A percentile compares a stretch with the other conserved stretches of the same genome.
Evolutionary conservation across 2,797 vertebrate species (phyloP).

Genomic region (Urocyon cinereoargenteus): DNA sequence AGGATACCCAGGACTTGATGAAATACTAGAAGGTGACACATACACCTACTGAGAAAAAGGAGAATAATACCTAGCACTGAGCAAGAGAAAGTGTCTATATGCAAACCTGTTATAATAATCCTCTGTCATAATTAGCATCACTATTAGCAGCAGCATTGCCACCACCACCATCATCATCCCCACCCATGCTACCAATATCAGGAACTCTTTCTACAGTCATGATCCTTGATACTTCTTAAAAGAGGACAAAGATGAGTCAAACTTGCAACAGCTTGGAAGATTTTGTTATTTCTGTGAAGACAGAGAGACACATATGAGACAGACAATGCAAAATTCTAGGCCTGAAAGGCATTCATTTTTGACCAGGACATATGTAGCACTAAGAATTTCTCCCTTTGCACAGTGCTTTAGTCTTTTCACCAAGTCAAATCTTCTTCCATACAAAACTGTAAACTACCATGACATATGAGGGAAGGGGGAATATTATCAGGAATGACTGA

Average conservation of each 20-base stretch:
- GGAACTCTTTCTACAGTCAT: neutral
- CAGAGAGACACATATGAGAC: neutral
- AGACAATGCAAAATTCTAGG: neutral
- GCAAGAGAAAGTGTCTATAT: neutral
- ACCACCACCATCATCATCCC: neutral
- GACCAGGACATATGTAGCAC: neutral
- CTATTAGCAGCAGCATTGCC: accelerated
- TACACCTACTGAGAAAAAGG: neutral
- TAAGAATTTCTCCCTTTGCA: neutral
- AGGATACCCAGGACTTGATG: neutral
- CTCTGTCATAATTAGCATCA: neutral
- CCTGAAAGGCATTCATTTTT: neutral
- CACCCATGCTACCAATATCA: neutral
- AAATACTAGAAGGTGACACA: neutral
- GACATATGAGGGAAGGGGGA: neutral
- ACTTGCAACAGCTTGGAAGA: neutral
- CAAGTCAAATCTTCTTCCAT: neutral
- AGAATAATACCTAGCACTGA: neutral
- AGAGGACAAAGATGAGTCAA: neutral
- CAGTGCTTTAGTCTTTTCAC: neutral
- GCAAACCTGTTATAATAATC: neutral
- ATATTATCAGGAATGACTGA: neutral
- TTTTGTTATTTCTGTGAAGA: neutral
- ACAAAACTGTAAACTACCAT: neutral
- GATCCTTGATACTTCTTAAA: neutral